A percentile compares a stretch with the other conserved stretches of the same genome.
Evolutionary conservation across 2,797 vertebrate species (phyloP).

Genomic region (Danio jaintianensis): DNA sequence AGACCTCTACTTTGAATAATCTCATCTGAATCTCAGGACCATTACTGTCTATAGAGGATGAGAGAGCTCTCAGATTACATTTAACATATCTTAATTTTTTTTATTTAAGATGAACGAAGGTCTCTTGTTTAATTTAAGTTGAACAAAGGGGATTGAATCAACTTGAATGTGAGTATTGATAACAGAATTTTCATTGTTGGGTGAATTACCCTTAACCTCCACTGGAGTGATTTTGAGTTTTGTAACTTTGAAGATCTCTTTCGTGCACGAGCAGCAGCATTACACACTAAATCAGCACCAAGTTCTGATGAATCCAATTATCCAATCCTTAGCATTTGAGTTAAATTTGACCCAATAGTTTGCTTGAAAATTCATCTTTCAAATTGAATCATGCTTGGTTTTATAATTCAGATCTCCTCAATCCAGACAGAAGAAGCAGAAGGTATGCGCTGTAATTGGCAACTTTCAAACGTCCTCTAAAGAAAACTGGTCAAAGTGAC

Average conservation of each 20-base stretch:
- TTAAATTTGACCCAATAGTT: background rate
- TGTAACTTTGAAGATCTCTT: background rate
- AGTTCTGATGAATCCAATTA: background rate
- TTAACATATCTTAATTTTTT: too few relatives aligned
- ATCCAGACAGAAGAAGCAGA: background rate
- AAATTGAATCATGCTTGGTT: background rate
- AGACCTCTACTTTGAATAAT: too few relatives aligned
- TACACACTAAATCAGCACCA: background rate
- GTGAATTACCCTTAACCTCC: background rate
- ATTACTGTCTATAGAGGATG: too few relatives aligned
- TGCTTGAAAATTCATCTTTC: background rate
- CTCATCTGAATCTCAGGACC: too few relatives aligned
- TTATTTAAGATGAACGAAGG: too few relatives aligned
- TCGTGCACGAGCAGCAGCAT: background rate
- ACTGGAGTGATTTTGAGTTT: background rate
- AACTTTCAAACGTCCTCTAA: constrained; percentile 46
- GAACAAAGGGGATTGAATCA: too few relatives aligned
- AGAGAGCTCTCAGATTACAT: too few relatives aligned
- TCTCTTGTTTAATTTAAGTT: too few relatives aligned
- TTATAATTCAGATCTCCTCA: background rate
- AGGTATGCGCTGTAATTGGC: background rate
- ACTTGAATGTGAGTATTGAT: too few relatives aligned
- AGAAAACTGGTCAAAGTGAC: constrained; percentile 9
- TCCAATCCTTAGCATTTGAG: background rate
- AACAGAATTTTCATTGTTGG: too few relatives aligned